A percentile compares a stretch with the other conserved stretches of the same genome.
Conservation (phyloP, 2,113 vertebrate species). For the Chrysemys picta region DNA sequence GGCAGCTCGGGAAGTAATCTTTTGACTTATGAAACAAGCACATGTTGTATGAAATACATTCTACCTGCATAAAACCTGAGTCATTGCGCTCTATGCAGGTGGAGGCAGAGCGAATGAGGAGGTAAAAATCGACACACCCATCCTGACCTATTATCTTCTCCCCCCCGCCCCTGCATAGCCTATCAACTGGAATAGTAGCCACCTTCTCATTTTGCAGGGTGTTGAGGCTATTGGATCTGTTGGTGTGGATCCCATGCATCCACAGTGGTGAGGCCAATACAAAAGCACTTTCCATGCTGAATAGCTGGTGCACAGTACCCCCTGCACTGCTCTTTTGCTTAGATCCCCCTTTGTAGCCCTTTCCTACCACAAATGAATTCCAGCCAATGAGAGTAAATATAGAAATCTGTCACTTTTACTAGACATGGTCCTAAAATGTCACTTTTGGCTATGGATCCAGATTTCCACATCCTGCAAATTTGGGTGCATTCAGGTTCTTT, state of each 20-base stretch:
- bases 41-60: background rate
- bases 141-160: fast-evolving
- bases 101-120: background rate
- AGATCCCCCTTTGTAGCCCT: fast-evolving
- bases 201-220: background rate
- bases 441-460: background rate
- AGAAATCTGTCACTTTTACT: background rate
- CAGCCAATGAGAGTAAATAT: fast-evolving
- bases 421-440: background rate
- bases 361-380: fast-evolving
- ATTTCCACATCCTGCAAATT: background rate
- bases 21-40: background rate
- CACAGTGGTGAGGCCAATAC: background rate
- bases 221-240: background rate
- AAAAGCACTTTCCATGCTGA: background rate
- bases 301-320: background rate
- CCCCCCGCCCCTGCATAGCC: background rate
- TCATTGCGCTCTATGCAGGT: background rate
- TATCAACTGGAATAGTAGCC: background rate
- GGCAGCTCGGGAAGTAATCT: background rate
- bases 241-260: background rate
- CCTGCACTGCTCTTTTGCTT: fast-evolving
- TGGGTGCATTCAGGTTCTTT: background rate
- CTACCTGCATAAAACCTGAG: background rate
- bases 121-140: background rate